Evolutionary conservation across 2,797 vertebrate genomes (phyloP).

Genomic region (Mormyrus hasselquistii): DNA sequence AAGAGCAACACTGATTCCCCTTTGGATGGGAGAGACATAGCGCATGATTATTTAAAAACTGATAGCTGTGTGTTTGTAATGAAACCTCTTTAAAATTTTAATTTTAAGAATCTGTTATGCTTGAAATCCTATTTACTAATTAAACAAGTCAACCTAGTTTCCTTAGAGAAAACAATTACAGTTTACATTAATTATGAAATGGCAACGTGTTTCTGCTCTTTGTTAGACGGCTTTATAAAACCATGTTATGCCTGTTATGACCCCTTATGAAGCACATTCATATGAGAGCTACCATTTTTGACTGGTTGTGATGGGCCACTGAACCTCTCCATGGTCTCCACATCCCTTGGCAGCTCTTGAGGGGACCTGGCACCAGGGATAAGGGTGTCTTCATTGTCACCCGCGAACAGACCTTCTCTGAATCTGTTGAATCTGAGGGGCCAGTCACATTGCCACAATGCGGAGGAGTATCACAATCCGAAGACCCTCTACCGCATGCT

Average conservation of each 20-base stretch:
- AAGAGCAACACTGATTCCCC: constrained; percentile 53
- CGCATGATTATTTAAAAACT: not conserved
- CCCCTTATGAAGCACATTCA: not conserved
- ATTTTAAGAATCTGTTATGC: not conserved
- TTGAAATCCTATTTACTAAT: not conserved
- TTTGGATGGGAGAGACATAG: not conserved
- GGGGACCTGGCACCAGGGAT: constrained; percentile 59
- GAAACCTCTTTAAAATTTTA: not conserved
- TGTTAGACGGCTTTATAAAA: not conserved
- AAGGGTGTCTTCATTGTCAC: constrained; percentile 58
- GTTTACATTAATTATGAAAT: not conserved
- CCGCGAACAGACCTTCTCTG: constrained; percentile 52
- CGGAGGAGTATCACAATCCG: not conserved
- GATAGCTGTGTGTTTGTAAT: not conserved
- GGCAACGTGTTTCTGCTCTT: not conserved
- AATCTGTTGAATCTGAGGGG: constrained; percentile 51
- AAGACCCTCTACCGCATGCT: not conserved
- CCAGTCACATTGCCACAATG: not conserved
- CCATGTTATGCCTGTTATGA: too few species aligned
- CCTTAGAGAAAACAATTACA: not conserved
- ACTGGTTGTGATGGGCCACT: constrained; percentile 42
- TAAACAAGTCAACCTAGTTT: not conserved
- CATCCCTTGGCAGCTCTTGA: constrained; percentile 60
- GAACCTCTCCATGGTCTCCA: constrained; percentile 58
- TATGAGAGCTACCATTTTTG: not conserved